phyloP scores from a whole-genome alignment of 2,113 vertebrate genomes.

The Heterotis niloticus region DNA sequence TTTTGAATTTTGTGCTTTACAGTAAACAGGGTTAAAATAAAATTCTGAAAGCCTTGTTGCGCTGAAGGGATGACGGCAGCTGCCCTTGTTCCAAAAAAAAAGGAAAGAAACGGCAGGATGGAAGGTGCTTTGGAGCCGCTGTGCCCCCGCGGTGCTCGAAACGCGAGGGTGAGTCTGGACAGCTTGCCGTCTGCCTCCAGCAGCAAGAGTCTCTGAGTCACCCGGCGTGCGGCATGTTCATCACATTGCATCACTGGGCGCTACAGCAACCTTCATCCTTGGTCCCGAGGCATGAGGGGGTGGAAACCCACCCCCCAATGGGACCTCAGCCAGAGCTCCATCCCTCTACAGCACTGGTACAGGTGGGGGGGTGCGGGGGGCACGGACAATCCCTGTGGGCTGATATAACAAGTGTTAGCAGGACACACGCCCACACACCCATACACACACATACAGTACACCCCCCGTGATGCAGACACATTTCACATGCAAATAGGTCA shows the following conservation, averaged over 20 bases:
- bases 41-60: neutral
- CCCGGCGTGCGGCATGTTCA: neutral
- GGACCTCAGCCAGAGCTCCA: no score
- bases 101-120: no score
- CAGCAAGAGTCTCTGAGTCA: neutral
- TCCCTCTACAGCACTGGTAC: neutral
- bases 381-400: no score
- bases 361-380: no score
- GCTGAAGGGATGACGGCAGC: neutral
- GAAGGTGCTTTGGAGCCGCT: no score
- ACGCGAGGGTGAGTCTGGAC: neutral
- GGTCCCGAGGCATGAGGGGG: no score
- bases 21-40: neutral
- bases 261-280: no score
- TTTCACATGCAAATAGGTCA: constrained; percentile 7
- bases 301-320: neutral
- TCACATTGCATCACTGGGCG: neutral
- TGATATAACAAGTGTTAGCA: neutral
- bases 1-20: no score
- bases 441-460: neutral
- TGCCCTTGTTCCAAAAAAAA: no score
- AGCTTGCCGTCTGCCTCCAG: neutral
- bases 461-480: neutral
- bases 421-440: neutral
- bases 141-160: no score